Conservation (phyloP, 2,797 vertebrate species). For the Sciurus vulgaris region DNA sequence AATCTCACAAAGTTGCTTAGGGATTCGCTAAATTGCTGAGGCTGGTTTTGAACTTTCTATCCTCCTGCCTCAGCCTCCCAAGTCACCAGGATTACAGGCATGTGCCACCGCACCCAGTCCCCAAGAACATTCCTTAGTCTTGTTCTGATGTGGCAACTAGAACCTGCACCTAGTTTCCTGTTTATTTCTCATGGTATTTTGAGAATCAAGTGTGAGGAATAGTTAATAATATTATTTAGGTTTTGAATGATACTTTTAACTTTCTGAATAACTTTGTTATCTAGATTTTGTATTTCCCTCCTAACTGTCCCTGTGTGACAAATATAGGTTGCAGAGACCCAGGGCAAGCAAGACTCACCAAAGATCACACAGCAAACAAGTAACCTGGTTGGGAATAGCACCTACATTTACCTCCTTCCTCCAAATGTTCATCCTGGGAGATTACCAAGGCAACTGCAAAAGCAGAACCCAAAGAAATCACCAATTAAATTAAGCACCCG, state of each 20-base stretch:
- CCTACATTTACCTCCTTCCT: not conserved
- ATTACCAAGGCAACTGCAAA: not conserved
- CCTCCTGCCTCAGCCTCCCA: not conserved
- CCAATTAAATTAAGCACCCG: slow-evolving; percentile 14
- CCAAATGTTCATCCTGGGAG: not conserved
- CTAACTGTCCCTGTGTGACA: not conserved
- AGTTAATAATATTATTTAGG: not conserved
- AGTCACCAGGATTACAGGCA: too few species aligned
- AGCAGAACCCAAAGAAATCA: not conserved
- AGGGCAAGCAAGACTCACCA: not conserved
- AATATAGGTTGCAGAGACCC: not conserved
- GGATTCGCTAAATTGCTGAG: not conserved
- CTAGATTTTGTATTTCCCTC: not conserved
- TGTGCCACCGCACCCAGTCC: too few species aligned
- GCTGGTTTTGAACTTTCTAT: not conserved
- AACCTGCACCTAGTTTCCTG: not conserved
- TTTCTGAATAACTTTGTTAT: not conserved
- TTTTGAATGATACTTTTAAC: slow-evolving; percentile 4
- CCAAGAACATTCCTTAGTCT: not conserved
- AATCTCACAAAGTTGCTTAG: too few species aligned
- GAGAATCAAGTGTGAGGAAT: not conserved
- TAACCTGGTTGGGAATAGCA: not conserved
- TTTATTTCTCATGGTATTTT: slow-evolving; percentile 25
- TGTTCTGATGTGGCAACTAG: slow-evolving; percentile 16
- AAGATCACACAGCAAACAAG: slow-evolving; percentile 5